phyloP scores from a whole-genome alignment of 2,113 vertebrate species.

The Caranx ignobilis region DNA sequence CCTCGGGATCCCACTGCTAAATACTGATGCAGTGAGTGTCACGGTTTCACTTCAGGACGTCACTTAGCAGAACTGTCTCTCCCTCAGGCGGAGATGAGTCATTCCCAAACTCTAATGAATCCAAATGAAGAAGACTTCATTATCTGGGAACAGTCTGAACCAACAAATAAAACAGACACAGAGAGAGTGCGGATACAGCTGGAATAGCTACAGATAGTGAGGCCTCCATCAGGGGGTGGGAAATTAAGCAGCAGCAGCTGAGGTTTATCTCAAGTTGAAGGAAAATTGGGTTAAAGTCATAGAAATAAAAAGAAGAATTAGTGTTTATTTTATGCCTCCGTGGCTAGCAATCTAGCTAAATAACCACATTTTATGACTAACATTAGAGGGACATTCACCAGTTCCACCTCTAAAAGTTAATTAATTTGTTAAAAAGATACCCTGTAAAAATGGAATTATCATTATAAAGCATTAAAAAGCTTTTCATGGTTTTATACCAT shows the following conservation, averaged over 20 bases:
- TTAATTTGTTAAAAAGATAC: too few species aligned
- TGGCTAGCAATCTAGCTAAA: background rate
- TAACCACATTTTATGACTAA: background rate
- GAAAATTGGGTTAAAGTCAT: background rate
- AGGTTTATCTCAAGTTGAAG: constrained; percentile 5
- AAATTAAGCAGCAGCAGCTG: background rate
- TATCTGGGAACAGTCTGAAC: constrained; percentile 26
- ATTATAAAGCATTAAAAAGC: too few species aligned
- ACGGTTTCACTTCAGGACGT: constrained; percentile 34
- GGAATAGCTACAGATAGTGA: constrained; percentile 2
- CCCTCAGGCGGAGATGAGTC: constrained; percentile 56
- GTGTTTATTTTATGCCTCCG: background rate
- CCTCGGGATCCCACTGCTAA: constrained; percentile 42
- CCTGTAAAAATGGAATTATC: background rate
- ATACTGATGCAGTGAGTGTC: constrained; percentile 48
- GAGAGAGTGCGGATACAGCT: background rate
- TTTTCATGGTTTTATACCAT: too few species aligned
- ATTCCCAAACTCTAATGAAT: constrained; percentile 58
- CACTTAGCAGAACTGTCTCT: constrained; percentile 41
- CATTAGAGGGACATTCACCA: background rate
- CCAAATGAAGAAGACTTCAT: constrained; percentile 56
- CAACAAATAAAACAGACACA: background rate
- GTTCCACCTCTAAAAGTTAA: background rate
- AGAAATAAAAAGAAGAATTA: background rate
- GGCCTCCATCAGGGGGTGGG: constrained; percentile 6